phyloP scores from a whole-genome alignment of 2,888 invertebrate species.

The Chymomyza procnemis region DNA sequence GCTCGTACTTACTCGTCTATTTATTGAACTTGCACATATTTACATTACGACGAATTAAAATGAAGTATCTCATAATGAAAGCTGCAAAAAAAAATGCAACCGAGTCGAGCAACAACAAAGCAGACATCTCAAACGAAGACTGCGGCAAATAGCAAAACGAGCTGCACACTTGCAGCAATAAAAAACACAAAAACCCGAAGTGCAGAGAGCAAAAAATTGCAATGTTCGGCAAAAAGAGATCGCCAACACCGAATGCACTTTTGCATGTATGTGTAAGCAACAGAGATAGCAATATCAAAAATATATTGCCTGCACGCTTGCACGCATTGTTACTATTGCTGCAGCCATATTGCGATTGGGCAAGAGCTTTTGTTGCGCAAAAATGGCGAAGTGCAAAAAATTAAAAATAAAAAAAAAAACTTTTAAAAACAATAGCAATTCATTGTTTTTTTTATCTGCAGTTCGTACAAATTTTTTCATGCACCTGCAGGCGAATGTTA shows the following conservation, averaged over 20 bases:
- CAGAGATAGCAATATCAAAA: slow-evolving; percentile 16
- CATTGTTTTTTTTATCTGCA: not conserved
- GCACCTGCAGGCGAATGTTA: not conserved
- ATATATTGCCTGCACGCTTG: not conserved
- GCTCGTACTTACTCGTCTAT: not conserved
- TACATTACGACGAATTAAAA: slow-evolving; percentile 55
- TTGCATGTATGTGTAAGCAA: not conserved
- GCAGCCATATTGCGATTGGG: not conserved
- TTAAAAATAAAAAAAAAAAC: not conserved
- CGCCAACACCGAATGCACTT: slow-evolving; percentile 6
- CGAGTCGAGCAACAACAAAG: slow-evolving; percentile 3
- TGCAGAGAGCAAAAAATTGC: slow-evolving; percentile 19
- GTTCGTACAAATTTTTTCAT: not conserved
- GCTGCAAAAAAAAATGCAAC: slow-evolving; percentile 59
- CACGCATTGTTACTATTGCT: not conserved
- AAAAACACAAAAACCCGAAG: slow-evolving; percentile 7
- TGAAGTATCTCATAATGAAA: slow-evolving; percentile 42
- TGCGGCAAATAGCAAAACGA: not conserved
- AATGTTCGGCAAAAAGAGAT: slow-evolving; percentile 21
- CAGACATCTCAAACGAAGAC: not conserved
- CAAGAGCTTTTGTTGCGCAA: not conserved
- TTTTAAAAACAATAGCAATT: not conserved
- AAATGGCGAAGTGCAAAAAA: not conserved
- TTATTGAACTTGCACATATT: not conserved
- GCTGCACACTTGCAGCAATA: slow-evolving; percentile 1